A percentile compares a stretch with the other conserved stretches of the same genome.
Evolutionary conservation across 2,113 vertebrate genomes (phyloP).

Genomic region (Galbula dea): DNA sequence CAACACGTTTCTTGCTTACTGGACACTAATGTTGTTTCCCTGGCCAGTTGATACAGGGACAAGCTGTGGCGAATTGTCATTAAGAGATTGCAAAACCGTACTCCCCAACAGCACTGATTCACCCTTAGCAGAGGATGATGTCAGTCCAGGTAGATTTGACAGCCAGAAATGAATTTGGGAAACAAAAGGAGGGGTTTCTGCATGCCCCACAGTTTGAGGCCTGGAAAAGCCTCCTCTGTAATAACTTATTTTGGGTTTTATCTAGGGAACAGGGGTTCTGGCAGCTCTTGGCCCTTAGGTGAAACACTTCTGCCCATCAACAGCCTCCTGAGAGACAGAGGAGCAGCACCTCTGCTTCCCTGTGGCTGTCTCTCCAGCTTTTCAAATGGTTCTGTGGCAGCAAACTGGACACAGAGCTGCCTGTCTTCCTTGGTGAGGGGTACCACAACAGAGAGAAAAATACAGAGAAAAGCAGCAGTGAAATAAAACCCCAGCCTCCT

Average conservation of each 20-base stretch:
- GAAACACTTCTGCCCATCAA: neutral
- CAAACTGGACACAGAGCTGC: neutral
- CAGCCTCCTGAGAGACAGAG: neutral
- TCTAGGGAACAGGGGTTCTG: neutral
- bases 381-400: neutral
- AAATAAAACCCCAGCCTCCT: neutral
- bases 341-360: neutral
- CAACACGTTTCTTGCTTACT: constrained; percentile 46
- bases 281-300: neutral
- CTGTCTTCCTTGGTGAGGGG: neutral
- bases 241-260: neutral
- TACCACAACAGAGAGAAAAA: neutral
- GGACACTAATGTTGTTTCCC: constrained; percentile 35
- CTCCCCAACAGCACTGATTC: constrained; percentile 22
- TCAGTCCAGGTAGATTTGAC: neutral
- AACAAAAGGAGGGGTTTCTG: neutral
- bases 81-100: constrained; percentile 30
- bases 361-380: neutral
- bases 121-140: neutral
- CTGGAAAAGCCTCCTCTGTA: neutral
- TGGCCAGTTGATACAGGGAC: constrained; percentile 46
- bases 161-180: neutral
- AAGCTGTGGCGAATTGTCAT: constrained; percentile 28
- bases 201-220: neutral
- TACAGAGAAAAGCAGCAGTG: neutral